phyloP scores from a whole-genome alignment of 2,797 vertebrate genomes.

The Myotis myotis region DNA sequence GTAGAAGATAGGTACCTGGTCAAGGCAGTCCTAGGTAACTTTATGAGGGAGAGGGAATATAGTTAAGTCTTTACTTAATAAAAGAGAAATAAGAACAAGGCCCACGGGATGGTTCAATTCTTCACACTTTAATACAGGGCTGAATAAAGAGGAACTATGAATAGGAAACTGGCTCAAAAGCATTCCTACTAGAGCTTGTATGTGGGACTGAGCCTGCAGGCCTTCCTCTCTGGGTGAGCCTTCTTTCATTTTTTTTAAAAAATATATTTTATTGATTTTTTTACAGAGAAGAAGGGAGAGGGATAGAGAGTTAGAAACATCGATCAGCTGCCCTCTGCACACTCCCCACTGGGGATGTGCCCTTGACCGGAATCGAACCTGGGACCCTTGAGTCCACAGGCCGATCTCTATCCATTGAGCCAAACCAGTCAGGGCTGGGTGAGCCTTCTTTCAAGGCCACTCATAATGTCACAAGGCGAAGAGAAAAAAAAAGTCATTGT shows the following conservation, averaged over 20 bases:
- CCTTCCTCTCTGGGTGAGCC: background rate
- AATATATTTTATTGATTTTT: too few relatives aligned
- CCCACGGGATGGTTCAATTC: background rate
- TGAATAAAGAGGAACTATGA: background rate
- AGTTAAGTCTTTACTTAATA: background rate
- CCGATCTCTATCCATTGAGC: too few relatives aligned
- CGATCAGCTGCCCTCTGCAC: too few relatives aligned
- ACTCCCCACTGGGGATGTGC: too few relatives aligned
- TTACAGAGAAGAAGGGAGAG: too few relatives aligned
- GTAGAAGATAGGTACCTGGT: conserved; percentile 6
- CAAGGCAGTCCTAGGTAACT: background rate
- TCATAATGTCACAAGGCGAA: background rate
- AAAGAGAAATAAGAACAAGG: background rate
- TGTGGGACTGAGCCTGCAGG: background rate
- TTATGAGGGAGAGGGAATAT: background rate
- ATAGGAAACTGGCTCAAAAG: background rate
- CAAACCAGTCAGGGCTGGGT: background rate
- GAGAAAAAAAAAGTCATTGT: background rate
- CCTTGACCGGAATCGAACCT: too few relatives aligned
- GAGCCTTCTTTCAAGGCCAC: background rate
- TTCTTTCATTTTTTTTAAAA: background rate
- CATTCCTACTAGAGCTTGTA: background rate
- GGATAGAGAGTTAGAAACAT: too few relatives aligned
- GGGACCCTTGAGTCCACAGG: too few relatives aligned
- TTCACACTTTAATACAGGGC: background rate